phyloP scores from a whole-genome alignment of 2,113 vertebrate genomes.

The Atractosteus spatula region DNA sequence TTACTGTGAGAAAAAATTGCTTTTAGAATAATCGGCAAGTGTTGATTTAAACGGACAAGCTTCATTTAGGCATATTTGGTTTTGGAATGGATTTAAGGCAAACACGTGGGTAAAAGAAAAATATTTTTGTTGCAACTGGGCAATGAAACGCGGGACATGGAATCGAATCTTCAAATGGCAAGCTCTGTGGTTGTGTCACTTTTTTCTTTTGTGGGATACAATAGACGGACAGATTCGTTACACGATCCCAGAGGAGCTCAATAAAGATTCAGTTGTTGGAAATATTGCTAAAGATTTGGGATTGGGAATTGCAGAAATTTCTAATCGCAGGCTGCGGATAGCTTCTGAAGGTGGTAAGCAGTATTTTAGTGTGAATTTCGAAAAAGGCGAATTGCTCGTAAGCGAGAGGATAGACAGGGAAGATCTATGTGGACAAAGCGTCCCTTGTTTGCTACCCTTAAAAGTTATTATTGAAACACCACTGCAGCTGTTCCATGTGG shows the following conservation, averaged over 20 bases:
- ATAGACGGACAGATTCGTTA: constrained; percentile 43
- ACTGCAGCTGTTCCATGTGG: constrained; percentile 62
- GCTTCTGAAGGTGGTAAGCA: constrained; percentile 73
- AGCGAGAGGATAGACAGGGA: constrained; percentile 68
- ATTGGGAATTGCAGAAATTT: constrained; percentile 72
- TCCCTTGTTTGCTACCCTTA: constrained; percentile 60
- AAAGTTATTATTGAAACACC: constrained; percentile 66
- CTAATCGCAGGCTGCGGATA: constrained; percentile 74
- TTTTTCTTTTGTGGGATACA: constrained; percentile 30
- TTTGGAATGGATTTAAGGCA: neutral
- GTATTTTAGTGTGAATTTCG: constrained; percentile 68
- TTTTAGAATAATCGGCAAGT: neutral
- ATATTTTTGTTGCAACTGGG: too few species aligned
- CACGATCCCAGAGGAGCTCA: constrained; percentile 53
- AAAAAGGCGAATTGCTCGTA: constrained; percentile 67
- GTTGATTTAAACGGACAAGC: neutral
- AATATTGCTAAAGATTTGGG: constrained; percentile 78
- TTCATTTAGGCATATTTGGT: neutral
- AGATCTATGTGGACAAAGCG: constrained; percentile 58
- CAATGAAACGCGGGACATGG: constrained; percentile 25
- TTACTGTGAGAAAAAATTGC: constrained; percentile 6
- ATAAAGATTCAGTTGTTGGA: constrained; percentile 66
- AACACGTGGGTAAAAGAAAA: neutral
- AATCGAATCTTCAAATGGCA: constrained; percentile 43
- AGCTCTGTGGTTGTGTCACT: constrained; percentile 23